Percentiles rank a stretch among this genome's conserved stretches.
Evolutionary conservation across 2,888 invertebrate genomes (phyloP).

Genomic region (Anarsia innoxiella): DNA sequence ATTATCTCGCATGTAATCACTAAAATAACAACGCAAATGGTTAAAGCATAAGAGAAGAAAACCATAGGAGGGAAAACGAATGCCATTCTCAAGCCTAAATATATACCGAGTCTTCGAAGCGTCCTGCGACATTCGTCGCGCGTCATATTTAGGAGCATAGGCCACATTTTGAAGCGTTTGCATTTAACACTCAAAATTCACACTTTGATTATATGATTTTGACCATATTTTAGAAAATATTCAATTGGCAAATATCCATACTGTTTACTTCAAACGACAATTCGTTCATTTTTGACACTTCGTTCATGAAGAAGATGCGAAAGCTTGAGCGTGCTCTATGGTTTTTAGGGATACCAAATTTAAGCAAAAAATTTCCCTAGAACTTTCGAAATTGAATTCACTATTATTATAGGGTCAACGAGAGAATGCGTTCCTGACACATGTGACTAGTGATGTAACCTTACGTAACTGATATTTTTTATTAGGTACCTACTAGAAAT

Average conservation of each 20-base stretch:
- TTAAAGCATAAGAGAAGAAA: constrained; percentile 45
- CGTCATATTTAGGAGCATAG: constrained; percentile 86
- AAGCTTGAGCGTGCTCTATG: constrained; percentile 56
- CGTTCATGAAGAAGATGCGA: constrained; percentile 43
- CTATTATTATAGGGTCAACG: too few species aligned
- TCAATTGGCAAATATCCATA: constrained; percentile 74
- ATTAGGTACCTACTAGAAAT: too few species aligned
- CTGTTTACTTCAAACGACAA: constrained; percentile 77
- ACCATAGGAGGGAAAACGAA: constrained; percentile 73
- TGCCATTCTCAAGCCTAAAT: constrained; percentile 67
- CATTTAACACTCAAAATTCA: constrained; percentile 43
- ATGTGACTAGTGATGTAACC: too few species aligned
- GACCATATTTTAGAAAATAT: constrained; percentile 64
- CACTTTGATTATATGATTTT: constrained; percentile 53
- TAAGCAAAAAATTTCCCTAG: too few species aligned
- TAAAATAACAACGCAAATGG: constrained; percentile 31
- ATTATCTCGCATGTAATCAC: constrained; percentile 22
- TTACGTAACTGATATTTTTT: too few species aligned
- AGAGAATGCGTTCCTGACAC: too few species aligned
- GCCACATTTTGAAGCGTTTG: constrained; percentile 71
- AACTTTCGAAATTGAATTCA: too few species aligned
- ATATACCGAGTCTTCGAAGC: constrained; percentile 89
- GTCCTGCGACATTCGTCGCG: constrained; percentile 92
- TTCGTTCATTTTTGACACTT: constrained; percentile 71
- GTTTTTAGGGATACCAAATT: constrained; percentile 29